These are phyloP conservation scores for Timema cristinae DNA, from an alignment of 2,888 invertebrate genomes.

Conservation along the genomic window DNA sequence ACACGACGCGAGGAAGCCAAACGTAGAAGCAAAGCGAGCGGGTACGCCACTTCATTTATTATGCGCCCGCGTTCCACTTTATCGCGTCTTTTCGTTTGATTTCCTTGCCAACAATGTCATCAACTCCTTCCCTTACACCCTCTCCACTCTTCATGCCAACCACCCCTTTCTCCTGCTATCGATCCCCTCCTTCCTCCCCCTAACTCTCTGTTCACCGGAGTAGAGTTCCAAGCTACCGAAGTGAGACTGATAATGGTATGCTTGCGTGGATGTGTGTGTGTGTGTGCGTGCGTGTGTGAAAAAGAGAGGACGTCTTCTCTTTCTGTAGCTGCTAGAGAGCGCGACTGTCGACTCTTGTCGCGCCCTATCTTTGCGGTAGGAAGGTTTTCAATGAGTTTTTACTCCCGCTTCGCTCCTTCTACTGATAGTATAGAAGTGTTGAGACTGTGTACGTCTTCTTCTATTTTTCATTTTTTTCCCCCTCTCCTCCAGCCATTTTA, in stretches of 20 bases:
- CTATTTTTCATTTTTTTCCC: too few species aligned
- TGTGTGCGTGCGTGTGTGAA: background rate
- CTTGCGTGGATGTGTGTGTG: background rate
- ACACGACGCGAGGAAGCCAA: too few species aligned
- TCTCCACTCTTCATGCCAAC: background rate
- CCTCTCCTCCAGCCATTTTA: too few species aligned
- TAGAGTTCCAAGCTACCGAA: background rate
- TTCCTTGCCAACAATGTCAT: conserved; percentile 31
- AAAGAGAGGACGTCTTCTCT: background rate
- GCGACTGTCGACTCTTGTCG: too few species aligned
- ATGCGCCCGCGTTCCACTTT: conserved; percentile 20
- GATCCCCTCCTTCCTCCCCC: background rate
- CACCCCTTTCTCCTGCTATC: conserved; percentile 3
- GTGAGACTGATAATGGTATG: conserved; percentile 16
- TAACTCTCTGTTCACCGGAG: conserved; percentile 2
- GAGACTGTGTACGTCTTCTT: too few species aligned
- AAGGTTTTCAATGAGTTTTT: too few species aligned
- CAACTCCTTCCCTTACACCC: conserved; percentile 13
- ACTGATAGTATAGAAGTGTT: too few species aligned
- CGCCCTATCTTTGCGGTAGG: too few species aligned
- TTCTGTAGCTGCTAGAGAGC: too few species aligned
- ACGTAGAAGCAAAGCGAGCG: too few species aligned
- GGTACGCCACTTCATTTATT: conserved; percentile 25
- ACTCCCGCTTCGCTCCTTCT: too few species aligned
- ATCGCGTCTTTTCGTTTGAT: conserved; percentile 30